Conservation (phyloP, 2,797 vertebrate genomes). For the Lagodon rhomboides region DNA sequence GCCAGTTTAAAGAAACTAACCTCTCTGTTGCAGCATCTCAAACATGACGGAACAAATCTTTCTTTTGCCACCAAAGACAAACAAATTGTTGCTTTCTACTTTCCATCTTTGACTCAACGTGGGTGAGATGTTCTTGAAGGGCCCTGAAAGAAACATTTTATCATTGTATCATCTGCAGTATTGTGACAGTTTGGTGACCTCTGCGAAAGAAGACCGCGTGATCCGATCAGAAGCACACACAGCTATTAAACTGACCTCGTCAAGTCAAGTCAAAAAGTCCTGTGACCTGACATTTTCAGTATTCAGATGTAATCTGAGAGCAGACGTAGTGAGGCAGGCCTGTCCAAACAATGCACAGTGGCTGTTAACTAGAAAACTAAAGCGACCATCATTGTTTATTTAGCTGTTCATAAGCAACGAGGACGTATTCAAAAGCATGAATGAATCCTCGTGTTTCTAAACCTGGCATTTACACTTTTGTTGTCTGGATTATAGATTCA, state of each 20-base stretch:
- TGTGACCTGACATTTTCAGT: not conserved
- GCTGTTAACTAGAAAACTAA: not conserved
- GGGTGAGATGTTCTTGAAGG: too few relatives aligned
- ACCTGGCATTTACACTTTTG: not conserved
- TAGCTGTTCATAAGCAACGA: not conserved
- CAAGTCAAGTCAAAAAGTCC: not conserved
- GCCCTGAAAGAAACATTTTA: too few relatives aligned
- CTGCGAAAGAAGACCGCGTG: too few relatives aligned
- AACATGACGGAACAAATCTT: too few relatives aligned
- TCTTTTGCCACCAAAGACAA: too few relatives aligned
- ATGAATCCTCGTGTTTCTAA: not conserved
- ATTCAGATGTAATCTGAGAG: conserved; percentile 6
- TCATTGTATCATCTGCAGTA: too few relatives aligned
- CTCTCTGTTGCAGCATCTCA: too few relatives aligned
- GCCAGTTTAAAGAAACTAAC: too few relatives aligned
- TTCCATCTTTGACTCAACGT: too few relatives aligned
- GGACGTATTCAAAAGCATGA: not conserved
- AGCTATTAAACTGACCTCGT: not conserved
- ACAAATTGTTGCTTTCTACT: too few relatives aligned
- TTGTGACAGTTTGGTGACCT: too few relatives aligned
- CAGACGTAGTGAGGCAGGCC: not conserved
- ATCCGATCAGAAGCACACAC: too few relatives aligned
- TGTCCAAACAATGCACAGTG: not conserved
- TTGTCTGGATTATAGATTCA: not conserved
- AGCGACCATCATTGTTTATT: not conserved